Evolutionary conservation across 1,140 invertebrate species (phyloP), one percentile per base, ranked within the genome.

Genomic region (Atta cephalotes): DNA sequence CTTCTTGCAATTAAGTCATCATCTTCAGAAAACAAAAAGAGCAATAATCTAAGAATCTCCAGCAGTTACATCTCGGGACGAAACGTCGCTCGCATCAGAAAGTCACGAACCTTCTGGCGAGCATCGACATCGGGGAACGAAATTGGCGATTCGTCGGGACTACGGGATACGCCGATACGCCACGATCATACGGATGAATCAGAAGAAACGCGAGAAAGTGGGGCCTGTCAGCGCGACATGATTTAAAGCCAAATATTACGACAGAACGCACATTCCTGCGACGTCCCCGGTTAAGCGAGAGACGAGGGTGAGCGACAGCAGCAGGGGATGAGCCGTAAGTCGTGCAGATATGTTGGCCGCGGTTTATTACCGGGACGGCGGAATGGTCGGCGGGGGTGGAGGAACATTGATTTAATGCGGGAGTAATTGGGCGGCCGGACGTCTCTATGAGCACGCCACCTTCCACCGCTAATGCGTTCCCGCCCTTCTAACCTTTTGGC

Each of bases 211-310:
- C 88, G 91, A 92, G 90, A 88, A 91, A 84, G 58, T 70, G 88
- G 89, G 90, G 91, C 88, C 93, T 93, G 95, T 95, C 94, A 94
- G 90, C 94, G 92, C 86, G 92, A 94, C 94, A 95, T 95, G 95
- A 95, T 95, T 95, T 95, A 95, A 95, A 95, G 95, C 94, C 94
- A 95, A 95, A 95, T 95, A 95, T 95, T 95, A 95, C 95, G 93
- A 94, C 94, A 95, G 92, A 93, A 90, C 89, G 79, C 92, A 90
- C 94, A 95, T 95, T 95, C 94, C 94, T 92, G 78, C 91, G 66
- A 86, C 45, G 77, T 86, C 63, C 71, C 68, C 78, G 28, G 18
- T 28, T 62, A n/a, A 45, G 78, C 53, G 25, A 53, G 35, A 21
- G 28, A 21, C 72, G 76, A 85, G 60, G 71, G 60, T 62, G 88